These are phyloP conservation scores for Ophion obscuratus DNA, from an alignment of 2,888 invertebrate species.

Conservation along the genomic window DNA sequence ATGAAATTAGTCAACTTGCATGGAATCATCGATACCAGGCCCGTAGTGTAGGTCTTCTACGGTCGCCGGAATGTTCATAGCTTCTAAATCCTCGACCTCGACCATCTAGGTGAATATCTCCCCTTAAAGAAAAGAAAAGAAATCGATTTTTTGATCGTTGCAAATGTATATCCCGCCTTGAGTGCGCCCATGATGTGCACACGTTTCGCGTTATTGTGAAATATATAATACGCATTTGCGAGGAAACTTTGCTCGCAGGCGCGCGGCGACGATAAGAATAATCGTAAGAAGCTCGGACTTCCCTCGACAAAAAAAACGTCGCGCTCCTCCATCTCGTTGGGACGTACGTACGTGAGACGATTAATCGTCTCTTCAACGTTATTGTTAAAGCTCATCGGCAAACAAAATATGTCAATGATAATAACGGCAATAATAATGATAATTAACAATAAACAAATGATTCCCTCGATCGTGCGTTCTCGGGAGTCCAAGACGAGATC, in stretches of 20 bases:
- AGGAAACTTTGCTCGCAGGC: constrained; percentile 20
- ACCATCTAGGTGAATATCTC: no score
- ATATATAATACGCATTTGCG: constrained; percentile 17
- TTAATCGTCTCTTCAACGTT: constrained; percentile 49
- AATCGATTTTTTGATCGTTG: no score
- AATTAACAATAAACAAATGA: constrained; percentile 20
- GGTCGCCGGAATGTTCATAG: no score
- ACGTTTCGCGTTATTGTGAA: background rate
- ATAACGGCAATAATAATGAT: constrained; percentile 3
- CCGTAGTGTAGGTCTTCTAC: no score
- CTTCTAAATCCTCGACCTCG: no score
- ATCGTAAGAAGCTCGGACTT: constrained; percentile 16
- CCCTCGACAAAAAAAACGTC: background rate
- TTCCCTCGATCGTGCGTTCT: constrained; percentile 27
- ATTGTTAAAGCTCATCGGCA: constrained; percentile 21
- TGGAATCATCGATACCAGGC: no score
- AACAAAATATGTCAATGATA: constrained; percentile 23
- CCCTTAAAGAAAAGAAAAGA: no score
- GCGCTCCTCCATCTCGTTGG: background rate
- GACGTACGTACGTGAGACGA: background rate
- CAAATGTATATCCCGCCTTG: no score
- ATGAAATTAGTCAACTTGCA: no score
- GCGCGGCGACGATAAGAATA: constrained; percentile 41
- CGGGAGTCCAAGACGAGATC: constrained; percentile 49
- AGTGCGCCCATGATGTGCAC: background rate